Base-by-base conservation (phyloP, 2,113 vertebrate species). In the Redunca redunca region DNA sequence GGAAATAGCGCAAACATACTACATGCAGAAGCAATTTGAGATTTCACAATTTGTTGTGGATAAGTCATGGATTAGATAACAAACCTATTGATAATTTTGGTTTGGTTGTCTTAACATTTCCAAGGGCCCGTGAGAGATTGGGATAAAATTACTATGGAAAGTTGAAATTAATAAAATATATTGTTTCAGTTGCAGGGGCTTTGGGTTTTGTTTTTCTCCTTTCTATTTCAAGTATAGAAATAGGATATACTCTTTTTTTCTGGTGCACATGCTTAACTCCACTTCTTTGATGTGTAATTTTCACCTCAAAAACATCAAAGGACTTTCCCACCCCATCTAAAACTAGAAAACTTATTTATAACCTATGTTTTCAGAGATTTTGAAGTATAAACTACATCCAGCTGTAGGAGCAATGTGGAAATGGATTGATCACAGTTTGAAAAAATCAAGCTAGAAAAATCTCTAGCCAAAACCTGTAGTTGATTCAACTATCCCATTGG, bases 281-380 rank as follows among this genome's bases (percentile, higher is more conserved):
- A 77, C n/a, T 95, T 92, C 88, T 97, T 94, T 86, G 96, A 82
- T 88, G 46, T 62, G 10, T 83, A 58, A 67, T 92, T 96, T 97
- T 97, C 67, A 94, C 88, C 46, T 94, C 88, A 94, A 52, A 84
- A 95, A 80, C 71, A 90, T 92, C 58, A 77, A 97, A 95, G 85
- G 0, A 46, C 43, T 86, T 94, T 86, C 23, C 91, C 13, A 94
- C 8, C 48, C 25, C 14, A 23, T 92, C 80, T 87, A 81, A 85
- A 95, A 87, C 36, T 50, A 94, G 91, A 86, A 88, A 81, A 86
- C 89, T 74, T 94, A 36, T 90, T 74, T 94, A 36, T 90, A 92
- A 58, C 46, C 78, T 94, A 14, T 92, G 36, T 92, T 95, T 97
- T 77, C 78, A 82, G 67, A 78, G 88, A 80, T 36, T 89, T 95